Base-by-base conservation (phyloP, 2,888 invertebrate species). In the Drosophila meridionalis region DNA sequence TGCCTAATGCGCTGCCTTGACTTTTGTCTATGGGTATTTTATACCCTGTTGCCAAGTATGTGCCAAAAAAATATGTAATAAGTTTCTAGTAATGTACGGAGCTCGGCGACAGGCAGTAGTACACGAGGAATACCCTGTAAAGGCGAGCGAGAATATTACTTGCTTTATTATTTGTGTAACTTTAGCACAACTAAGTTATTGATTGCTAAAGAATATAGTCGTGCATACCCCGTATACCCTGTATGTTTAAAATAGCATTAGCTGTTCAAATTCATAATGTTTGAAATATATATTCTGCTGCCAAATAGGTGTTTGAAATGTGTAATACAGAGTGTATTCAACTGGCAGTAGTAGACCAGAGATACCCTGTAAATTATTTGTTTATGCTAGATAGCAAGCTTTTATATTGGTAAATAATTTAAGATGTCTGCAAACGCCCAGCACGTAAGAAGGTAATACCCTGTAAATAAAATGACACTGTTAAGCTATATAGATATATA, bases 1-100 rank as follows among this genome's bases (percentile, higher is more conserved):
- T 82, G 71, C 77, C 82, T 74, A 77, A 81, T 81, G 76, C 70
- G 59, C 20, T 73, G 66, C 67, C 67, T 64, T 78, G 71, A 80
- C 79, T 78, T 67, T 61, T 75, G 75, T 78, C 72, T 48, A 63
- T 58, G 38, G 52, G 14, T 58, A 55, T 66, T 66, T 20, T 26
- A 66, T 52, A 61, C 66, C 60, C 62, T 65, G 48, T 57, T 36
- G 48, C 6, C 14, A 12, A 53, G 50, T 30, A 36, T 59, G 50
- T 40, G 50, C 62, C n/a, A 66, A 61, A 56, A 53, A 55, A 28
- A 36, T 48, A 30, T 68, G 67, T 43, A 43, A 68, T 68, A 50
- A 50, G 40, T 28, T 67, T 30, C 38, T 40, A 14, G 43, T 34
- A 34, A 47, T 55, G n/a, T 11, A 40, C 34, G 55, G 34, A 48